These are phyloP conservation scores for Spinibarbus caldwelli DNA, from an alignment of 2,797 vertebrate species.

Conservation along the genomic window DNA sequence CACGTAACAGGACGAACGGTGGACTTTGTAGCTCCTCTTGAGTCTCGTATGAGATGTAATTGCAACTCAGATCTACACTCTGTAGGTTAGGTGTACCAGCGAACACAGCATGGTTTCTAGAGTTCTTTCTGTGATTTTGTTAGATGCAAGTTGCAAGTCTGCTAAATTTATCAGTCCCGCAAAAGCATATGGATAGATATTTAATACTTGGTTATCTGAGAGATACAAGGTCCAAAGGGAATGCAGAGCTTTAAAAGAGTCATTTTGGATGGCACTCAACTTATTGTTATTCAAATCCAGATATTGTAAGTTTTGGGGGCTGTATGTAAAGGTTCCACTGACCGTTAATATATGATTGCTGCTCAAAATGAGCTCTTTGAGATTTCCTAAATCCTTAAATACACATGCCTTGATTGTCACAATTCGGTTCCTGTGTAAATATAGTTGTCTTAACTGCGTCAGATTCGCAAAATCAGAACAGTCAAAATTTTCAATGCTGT, in stretches of 20 bases:
- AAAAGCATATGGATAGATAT: slow-evolving; percentile 46
- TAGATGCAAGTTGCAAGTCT: slow-evolving; percentile 38
- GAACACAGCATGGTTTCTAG: slow-evolving; percentile 12
- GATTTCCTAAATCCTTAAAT: slow-evolving; percentile 18
- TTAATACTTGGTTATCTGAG: slow-evolving; percentile 55
- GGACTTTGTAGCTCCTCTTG: slow-evolving; percentile 12
- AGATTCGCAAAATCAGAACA: slow-evolving; percentile 44
- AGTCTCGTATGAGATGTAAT: slow-evolving; percentile 43
- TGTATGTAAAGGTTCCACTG: slow-evolving; percentile 11
- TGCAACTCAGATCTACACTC: slow-evolving; percentile 49
- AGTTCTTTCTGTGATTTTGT: slow-evolving; percentile 50
- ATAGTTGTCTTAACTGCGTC: slow-evolving; percentile 33
- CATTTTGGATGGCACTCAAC: slow-evolving; percentile 37
- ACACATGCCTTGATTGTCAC: slow-evolving; percentile 12
- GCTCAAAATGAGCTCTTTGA: slow-evolving; percentile 29
- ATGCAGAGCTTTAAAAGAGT: slow-evolving; percentile 47
- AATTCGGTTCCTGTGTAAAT: slow-evolving; percentile 50
- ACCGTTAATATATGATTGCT: slow-evolving; percentile 45
- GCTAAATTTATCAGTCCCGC: slow-evolving; percentile 35
- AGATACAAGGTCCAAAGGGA: slow-evolving; percentile 43
- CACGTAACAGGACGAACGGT: slow-evolving; percentile 44
- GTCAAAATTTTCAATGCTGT: slow-evolving; percentile 27
- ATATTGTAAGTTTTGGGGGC: slow-evolving; percentile 21
- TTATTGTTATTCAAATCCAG: slow-evolving; percentile 55
- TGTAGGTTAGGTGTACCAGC: slow-evolving; percentile 16